A percentile compares a stretch with the other conserved stretches of the same genome.
Conservation (phyloP, 2,797 vertebrate genomes). For the Periophthalmus magnuspinnatus region DNA sequence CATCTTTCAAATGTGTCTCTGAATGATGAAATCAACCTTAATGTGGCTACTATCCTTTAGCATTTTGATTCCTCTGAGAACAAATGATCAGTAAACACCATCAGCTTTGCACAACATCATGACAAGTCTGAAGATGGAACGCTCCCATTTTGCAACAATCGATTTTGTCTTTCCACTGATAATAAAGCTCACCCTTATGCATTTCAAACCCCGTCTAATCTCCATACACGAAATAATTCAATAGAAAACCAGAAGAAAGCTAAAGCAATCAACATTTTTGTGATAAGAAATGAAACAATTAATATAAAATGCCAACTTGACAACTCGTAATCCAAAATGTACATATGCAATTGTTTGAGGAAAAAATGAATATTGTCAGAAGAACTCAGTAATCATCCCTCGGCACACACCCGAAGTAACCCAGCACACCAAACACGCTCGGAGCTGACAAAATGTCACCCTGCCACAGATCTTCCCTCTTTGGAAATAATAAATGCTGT, state of each 20-base stretch:
- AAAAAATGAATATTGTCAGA: background rate
- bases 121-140: background rate
- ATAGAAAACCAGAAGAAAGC: background rate
- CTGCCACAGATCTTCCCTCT: conserved; percentile 14
- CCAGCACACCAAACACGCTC: background rate
- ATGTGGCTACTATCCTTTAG: background rate
- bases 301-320: background rate
- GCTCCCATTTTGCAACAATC: background rate
- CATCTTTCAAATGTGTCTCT: background rate
- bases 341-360: background rate
- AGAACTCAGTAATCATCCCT: background rate
- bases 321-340: background rate
- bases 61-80: background rate
- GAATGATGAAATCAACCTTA: background rate
- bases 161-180: background rate
- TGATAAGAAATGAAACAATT: background rate
- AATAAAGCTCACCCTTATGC: background rate
- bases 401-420: background rate
- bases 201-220: background rate
- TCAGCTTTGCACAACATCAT: background rate
- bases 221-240: background rate
- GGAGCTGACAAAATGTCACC: conserved; percentile 35
- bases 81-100: background rate
- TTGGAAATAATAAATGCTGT: conserved; percentile 36
- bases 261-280: background rate